These are phyloP conservation scores for Amphiprion clarkii DNA, from an alignment of 2,797 vertebrate genomes.

Conservation along the genomic window DNA sequence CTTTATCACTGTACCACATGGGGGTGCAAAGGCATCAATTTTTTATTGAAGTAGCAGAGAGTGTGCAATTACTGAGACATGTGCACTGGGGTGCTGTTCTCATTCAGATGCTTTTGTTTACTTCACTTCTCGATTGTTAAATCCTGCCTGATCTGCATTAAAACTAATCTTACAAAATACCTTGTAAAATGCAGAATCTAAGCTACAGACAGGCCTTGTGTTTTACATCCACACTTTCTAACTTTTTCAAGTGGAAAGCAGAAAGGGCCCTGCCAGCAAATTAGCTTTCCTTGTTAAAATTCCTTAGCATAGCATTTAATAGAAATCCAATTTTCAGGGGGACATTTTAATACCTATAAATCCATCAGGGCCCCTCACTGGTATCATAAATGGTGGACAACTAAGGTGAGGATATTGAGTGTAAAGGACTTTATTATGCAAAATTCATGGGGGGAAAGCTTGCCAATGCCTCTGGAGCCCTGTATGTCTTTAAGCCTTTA, in stretches of 20 bases:
- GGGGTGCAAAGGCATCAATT: constrained; percentile 60
- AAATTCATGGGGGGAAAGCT: constrained; percentile 56
- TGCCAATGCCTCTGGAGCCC: constrained; percentile 65
- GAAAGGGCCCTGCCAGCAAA: constrained; percentile 65
- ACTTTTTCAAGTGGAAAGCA: constrained; percentile 53
- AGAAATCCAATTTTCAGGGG: constrained; percentile 80
- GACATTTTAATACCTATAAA: constrained; percentile 78
- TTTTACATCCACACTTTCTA: constrained; percentile 40
- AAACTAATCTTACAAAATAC: constrained; percentile 30
- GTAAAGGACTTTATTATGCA: constrained; percentile 69
- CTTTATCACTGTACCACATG: constrained; percentile 48
- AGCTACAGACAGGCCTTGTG: constrained; percentile 15
- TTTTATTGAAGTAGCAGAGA: not conserved
- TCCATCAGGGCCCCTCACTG: constrained; percentile 55
- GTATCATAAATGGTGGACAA: constrained; percentile 64
- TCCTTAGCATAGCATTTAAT: constrained; percentile 78
- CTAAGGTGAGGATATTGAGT: constrained; percentile 68
- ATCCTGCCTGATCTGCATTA: constrained; percentile 30
- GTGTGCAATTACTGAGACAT: not conserved
- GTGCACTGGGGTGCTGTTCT: constrained; percentile 1
- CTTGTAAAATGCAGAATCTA: constrained; percentile 17
- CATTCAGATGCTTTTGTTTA: constrained; percentile 43
- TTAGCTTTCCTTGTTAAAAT: constrained; percentile 78
- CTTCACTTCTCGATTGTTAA: constrained; percentile 20
- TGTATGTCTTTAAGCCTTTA: constrained; percentile 67